Conservation (phyloP, 2,113 vertebrate genomes). For the Aegotheles bennettii region DNA sequence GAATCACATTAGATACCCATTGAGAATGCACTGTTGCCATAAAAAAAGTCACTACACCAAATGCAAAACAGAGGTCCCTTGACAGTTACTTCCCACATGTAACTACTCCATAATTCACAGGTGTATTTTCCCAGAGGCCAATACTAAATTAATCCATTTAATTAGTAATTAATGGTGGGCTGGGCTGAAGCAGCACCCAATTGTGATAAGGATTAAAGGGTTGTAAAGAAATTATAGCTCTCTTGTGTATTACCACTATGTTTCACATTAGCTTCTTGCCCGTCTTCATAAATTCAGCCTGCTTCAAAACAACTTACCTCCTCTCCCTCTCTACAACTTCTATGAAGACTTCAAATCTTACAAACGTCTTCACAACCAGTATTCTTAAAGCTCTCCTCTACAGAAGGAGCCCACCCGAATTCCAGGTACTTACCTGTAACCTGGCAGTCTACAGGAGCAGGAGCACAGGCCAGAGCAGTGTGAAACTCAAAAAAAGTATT, state of each 20-base stretch:
- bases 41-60: neutral
- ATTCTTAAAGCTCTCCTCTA: neutral
- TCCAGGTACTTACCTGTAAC: constrained; percentile 75
- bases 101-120: neutral
- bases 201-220: neutral
- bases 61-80: neutral
- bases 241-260: neutral
- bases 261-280: neutral
- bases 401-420: neutral
- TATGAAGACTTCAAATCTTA: neutral
- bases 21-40: neutral
- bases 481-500: constrained; percentile 87
- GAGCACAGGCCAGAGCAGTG: constrained; percentile 85
- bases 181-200: neutral
- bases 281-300: neutral
- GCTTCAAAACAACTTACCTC: neutral
- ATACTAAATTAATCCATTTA: neutral
- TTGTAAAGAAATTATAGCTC: neutral
- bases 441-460: constrained; percentile 87
- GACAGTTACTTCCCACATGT: neutral
- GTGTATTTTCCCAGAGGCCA: neutral
- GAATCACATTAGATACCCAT: neutral
- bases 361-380: neutral
- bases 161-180: too few species aligned
- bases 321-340: neutral